These are phyloP conservation scores for Microtus richardsoni DNA, from an alignment of 2,113 vertebrate genomes.

Conservation along the genomic window DNA sequence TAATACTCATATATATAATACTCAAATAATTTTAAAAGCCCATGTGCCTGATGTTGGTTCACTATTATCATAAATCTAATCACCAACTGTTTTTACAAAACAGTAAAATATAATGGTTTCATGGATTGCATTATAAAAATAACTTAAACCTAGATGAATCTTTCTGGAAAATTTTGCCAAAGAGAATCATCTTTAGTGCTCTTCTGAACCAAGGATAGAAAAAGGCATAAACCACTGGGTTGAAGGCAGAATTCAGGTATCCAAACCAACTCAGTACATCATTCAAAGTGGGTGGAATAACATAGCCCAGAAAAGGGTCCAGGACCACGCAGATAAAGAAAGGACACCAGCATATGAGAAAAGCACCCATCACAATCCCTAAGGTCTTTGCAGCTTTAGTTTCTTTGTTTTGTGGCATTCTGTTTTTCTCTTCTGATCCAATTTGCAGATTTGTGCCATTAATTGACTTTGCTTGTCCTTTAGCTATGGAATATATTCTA, in stretches of 20 bases:
- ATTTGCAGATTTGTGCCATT: constrained; percentile 72
- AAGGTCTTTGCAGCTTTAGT: constrained; percentile 90
- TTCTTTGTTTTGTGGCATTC: constrained; percentile 83
- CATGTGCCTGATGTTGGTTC: background rate
- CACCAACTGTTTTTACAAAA: constrained; percentile 12
- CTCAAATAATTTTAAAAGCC: background rate
- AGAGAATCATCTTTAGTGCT: constrained; percentile 89
- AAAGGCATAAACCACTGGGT: constrained; percentile 91
- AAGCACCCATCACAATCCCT: constrained; percentile 89
- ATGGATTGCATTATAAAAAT: constrained; percentile 78
- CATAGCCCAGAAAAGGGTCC: constrained; percentile 87
- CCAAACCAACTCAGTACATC: constrained; percentile 90
- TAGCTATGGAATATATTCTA: constrained; percentile 89
- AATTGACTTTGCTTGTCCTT: constrained; percentile 87
- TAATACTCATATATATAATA: background rate
- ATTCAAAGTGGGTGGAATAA: constrained; percentile 82
- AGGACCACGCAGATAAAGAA: constrained; percentile 89
- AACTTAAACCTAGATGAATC: constrained; percentile 86
- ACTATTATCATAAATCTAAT: background rate
- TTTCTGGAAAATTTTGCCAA: constrained; percentile 87
- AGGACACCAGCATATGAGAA: constrained; percentile 90
- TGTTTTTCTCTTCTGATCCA: constrained; percentile 73
- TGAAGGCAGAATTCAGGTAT: constrained; percentile 91
- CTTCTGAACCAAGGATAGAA: constrained; percentile 91
- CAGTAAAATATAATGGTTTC: background rate